Evolutionary conservation across 1,140 invertebrate species (phyloP).

Genomic region (Drosophila auraria): DNA sequence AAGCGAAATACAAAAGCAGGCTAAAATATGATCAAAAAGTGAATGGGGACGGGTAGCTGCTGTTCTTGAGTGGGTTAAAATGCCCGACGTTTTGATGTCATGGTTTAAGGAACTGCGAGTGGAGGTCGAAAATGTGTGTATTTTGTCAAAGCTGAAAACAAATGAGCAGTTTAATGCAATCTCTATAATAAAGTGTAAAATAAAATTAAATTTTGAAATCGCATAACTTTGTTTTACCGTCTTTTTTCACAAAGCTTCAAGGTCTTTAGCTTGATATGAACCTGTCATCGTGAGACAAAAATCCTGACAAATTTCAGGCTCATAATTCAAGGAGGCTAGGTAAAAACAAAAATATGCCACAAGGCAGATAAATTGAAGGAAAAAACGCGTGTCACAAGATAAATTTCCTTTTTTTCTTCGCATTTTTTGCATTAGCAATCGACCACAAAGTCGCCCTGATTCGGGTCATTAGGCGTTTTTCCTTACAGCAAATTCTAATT

Average conservation of each 20-base stretch:
- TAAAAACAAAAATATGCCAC: conserved; percentile 38
- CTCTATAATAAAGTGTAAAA: not conserved
- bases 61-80: not conserved
- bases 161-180: too few species aligned
- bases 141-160: too few species aligned
- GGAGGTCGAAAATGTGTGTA: not conserved
- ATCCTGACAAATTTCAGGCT: conserved; percentile 67
- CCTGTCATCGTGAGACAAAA: conserved; percentile 21
- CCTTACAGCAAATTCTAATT: conserved; percentile 45
- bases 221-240: not conserved
- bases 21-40: conserved; percentile 60
- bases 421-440: conserved; percentile 4
- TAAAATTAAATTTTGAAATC: not conserved
- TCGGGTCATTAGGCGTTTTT: conserved; percentile 46
- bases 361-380: conserved; percentile 19
- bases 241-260: not conserved
- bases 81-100: not conserved
- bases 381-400: conserved; percentile 15
- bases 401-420: conserved; percentile 10
- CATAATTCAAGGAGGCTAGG: conserved; percentile 66
- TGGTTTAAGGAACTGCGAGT: not conserved
- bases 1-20: conserved; percentile 57
- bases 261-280: not conserved
- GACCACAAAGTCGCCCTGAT: not conserved
- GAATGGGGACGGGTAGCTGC: conserved; percentile 12